Percentiles rank a stretch among this genome's conserved stretches.
phyloP scores from a whole-genome alignment of 2,888 invertebrate genomes.

The Hedya salicella region DNA sequence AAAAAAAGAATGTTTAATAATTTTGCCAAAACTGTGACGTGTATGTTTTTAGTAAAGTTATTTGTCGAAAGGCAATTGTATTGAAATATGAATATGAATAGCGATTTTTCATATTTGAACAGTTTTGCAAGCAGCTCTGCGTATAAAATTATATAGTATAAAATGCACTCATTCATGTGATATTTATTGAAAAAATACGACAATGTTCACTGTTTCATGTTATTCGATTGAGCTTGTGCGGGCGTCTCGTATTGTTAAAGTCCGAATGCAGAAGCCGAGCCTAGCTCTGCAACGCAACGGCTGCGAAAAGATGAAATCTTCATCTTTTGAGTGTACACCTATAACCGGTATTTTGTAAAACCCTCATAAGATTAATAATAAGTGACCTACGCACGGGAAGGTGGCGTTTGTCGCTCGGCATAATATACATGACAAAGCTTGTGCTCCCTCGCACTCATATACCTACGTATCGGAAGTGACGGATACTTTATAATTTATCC shows the following conservation, averaged over 20 bases:
- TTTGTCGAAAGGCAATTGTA: background rate
- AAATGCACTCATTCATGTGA: constrained; percentile 80
- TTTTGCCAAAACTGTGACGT: background rate
- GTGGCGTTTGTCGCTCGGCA: too few species aligned
- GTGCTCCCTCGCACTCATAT: too few species aligned
- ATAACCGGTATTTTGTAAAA: too few species aligned
- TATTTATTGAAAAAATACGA: constrained; percentile 64
- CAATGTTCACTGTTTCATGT: constrained; percentile 56
- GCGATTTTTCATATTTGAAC: constrained; percentile 8
- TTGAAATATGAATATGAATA: background rate
- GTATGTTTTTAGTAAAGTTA: background rate
- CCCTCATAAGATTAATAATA: too few species aligned
- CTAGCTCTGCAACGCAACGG: background rate
- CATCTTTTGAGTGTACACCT: too few species aligned
- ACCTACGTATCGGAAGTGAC: too few species aligned
- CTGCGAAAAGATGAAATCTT: too few species aligned
- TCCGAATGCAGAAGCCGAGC: background rate
- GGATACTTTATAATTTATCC: too few species aligned
- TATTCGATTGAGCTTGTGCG: constrained; percentile 24
- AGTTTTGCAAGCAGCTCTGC: constrained; percentile 26
- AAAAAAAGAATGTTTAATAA: background rate
- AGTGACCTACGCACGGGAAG: too few species aligned
- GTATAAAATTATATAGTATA: constrained; percentile 54
- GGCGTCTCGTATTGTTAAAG: background rate
- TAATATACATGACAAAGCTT: too few species aligned